phyloP scores from a whole-genome alignment of 37 sponge, comb jelly and placozoan genomes.

The Hexactinellida sp. region DNA sequence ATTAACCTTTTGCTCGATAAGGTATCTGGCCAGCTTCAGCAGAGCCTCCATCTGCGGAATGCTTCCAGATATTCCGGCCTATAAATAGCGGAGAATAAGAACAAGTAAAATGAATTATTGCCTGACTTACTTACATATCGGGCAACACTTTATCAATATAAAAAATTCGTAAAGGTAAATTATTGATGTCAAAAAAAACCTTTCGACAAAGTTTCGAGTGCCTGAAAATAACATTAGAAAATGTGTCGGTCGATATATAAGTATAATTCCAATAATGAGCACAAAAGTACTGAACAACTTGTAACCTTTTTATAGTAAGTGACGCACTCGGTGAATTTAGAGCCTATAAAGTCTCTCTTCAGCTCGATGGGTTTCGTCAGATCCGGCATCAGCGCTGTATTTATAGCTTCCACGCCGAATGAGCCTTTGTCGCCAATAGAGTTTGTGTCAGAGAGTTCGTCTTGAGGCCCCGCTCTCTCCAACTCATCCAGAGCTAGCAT shows the following conservation, averaged over 20 bases:
- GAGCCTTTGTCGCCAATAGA: not conserved
- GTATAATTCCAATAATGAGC: not conserved
- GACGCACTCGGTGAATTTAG: not conserved
- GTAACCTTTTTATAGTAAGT: not conserved
- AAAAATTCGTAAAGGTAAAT: no score
- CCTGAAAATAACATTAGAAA: not conserved
- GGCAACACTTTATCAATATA: no score
- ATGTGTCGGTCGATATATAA: not conserved
- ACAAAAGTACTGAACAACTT: not conserved
- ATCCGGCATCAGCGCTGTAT: not conserved
- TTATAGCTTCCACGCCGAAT: not conserved
- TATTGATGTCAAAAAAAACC: no score
- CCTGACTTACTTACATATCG: no score
- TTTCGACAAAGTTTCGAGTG: not conserved
- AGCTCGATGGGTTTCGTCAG: not conserved
- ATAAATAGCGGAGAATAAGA: not conserved
- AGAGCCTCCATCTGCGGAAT: conserved; percentile 13
- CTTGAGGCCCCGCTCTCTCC: not conserved
- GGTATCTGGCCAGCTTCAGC: not conserved
- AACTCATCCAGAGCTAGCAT: not conserved
- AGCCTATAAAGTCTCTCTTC: not conserved
- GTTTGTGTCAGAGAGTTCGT: not conserved
- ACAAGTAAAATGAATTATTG: no score
- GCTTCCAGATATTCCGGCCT: not conserved
- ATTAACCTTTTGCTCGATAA: not conserved